phyloP scores from a whole-genome alignment of 2,888 invertebrate genomes.

The Nipponacmea schrenckii region DNA sequence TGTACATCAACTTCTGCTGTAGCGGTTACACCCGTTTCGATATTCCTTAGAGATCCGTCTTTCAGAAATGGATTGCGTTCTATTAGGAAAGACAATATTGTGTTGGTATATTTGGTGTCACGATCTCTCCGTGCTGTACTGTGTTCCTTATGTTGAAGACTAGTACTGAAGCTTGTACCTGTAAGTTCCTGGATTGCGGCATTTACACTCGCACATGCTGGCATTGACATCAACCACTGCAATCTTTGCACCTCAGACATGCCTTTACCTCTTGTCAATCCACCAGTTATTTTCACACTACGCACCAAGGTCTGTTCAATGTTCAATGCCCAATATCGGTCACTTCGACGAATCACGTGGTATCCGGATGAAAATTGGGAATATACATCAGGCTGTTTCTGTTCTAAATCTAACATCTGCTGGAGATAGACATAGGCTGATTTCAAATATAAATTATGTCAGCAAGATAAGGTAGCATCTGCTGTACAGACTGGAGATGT shows the following conservation, averaged over 20 bases:
- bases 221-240: constrained; percentile 21
- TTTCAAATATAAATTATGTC: constrained; percentile 32
- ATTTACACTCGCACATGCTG: constrained; percentile 19
- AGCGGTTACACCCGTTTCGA: constrained; percentile 33
- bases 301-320: constrained; percentile 36
- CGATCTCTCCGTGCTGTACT: not conserved
- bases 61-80: constrained; percentile 28
- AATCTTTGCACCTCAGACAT: constrained; percentile 24
- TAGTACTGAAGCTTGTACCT: constrained; percentile 13
- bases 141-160: constrained; percentile 23
- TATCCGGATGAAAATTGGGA: constrained; percentile 25
- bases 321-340: constrained; percentile 35
- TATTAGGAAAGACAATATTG: constrained; percentile 19
- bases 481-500: constrained; percentile 20
- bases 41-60: constrained; percentile 25
- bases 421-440: constrained; percentile 29
- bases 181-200: constrained; percentile 24
- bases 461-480: constrained; percentile 30
- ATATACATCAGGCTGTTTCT: constrained; percentile 15
- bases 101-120: constrained; percentile 19
- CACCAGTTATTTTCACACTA: constrained; percentile 30
- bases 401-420: constrained; percentile 22
- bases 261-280: constrained; percentile 28
- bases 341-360: constrained; percentile 32
- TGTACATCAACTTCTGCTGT: constrained; percentile 23